Base-by-base conservation (phyloP, 2,888 invertebrate species). In the Autographa pulchrina region DNA sequence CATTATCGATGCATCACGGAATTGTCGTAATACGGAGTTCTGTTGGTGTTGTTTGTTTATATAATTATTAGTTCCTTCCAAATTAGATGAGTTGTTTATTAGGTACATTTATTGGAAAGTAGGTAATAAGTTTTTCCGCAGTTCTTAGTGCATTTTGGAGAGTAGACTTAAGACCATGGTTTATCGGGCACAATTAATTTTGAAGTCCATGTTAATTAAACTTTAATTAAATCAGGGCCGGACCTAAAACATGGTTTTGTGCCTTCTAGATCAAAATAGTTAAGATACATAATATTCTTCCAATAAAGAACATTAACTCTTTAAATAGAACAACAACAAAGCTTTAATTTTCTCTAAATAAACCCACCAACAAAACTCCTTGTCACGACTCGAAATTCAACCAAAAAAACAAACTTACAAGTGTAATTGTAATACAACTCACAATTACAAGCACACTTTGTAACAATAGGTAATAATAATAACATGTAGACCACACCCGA, bases 401-500 rank as follows among this genome's bases (percentile, higher is more conserved):
- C n/a, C n/a, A 65, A 58, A 5, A 18, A 62, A 16, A n/a, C 31
- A 8, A 14, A 68, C 66, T 62, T 66, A 43, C 43, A 74, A 81
- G 70, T 74, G 77, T 70, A 54, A 74, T 67, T 74, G 75, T 72
- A 58, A 25, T 43, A 0, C 32, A 68, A 43, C 14, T 68, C 54
- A 48, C n/a, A 70, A 54, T 67, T 56, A 74, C 70, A 70, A 58
- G 54, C 64, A 77, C 74, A 80, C 75, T 74, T 74, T 52, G 0
- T 31, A 16, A 32, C 35, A 31, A 76, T 32, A 80, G 70, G 25
- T 25, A 64, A 52, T 54, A 68, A 71, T 76, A 78, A 75, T 32
- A 69, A 64, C 71, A 71, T 72, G 72, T 70, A 77, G 75, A 77
- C 73, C 67, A 77, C 72, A 77, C 79, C 78, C 76, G 72, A 75